Evolutionary conservation across 2,888 invertebrate genomes (phyloP), one percentile per base, ranked within the genome.

Genomic region (Lathronympha strigana): DNA sequence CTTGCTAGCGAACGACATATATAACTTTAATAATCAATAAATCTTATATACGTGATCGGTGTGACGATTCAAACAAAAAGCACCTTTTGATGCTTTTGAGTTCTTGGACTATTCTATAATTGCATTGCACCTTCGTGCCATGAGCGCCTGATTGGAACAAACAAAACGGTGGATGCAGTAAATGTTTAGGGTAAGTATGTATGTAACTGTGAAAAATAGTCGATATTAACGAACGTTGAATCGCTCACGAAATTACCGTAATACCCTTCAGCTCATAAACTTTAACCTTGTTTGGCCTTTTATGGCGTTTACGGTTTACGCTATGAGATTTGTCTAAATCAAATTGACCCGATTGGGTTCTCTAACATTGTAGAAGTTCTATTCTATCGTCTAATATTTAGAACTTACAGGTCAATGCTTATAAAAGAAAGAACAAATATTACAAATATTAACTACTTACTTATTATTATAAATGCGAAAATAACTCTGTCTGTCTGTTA

Each of bases 281-380:
- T 58, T 64, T 43, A 58, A 64, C 58, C 64, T 64, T 60, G 43
- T 60, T n/a, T 60, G 45, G 47, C 60, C 36, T 17, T 45, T 38
- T 38, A 49, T 31, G 25, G 31, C 57, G n/a, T n/a, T n/a, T n/a
- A n/a, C n/a, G n/a, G n/a, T n/a, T n/a, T 43, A 4, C 9, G 19
- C 9, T 21, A 43, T 43, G n/a, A 31, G 19, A 13, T 31, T 21
- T 13, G 19, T 28, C 28, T 19, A 31, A 19, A 43, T 31, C 31
- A 21, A 45, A 57, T 45, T 31, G 28, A 19, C 23, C 28, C 19
- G 43, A 55, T 55, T 31, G 28, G n/a, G 19, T 43, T 55, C 43
- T 6, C 55, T 28, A n/a, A 28, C 13, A 28, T 55, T 31, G 17
- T 31, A 25, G n/a, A 21, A 13, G 1, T 17, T 17, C 25, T 23